phyloP scores from a whole-genome alignment of 2,113 vertebrate species.

The Pogona vitticeps region DNA sequence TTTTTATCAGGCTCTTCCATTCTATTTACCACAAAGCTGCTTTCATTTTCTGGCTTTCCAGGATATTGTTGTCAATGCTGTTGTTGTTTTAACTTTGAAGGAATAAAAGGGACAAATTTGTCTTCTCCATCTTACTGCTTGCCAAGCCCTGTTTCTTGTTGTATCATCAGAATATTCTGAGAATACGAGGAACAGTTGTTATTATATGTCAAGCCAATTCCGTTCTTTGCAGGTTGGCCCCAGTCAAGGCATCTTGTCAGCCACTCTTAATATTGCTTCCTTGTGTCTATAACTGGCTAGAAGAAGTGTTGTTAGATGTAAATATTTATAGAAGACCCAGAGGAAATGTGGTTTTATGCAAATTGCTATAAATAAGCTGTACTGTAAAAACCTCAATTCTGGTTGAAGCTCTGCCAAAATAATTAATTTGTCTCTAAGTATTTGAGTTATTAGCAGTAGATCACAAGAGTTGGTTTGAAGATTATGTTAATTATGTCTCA shows the following conservation, averaged over 20 bases:
- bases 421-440: not conserved
- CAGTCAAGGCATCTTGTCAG: conserved; percentile 18
- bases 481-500: not conserved
- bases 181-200: conserved; percentile 29
- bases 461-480: not conserved
- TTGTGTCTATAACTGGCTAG: not conserved
- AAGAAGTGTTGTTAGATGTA: not conserved
- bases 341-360: conserved; percentile 4
- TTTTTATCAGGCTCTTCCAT: conserved; percentile 42
- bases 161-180: not conserved
- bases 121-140: not conserved
- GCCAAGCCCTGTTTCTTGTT: not conserved
- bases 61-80: not conserved
- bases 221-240: conserved; percentile 22
- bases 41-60: not conserved
- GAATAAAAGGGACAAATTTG: not conserved
- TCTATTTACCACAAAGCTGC: not conserved
- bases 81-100: not conserved
- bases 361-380: conserved; percentile 9
- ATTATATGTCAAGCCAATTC: conserved; percentile 26
- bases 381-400: not conserved
- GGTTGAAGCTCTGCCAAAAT: not conserved
- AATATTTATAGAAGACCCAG: not conserved
- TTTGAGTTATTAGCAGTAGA: not conserved
- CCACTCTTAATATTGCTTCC: not conserved